Evolutionary conservation across 2,797 vertebrate species (phyloP), one percentile per base, ranked within the genome.

Genomic region (Lepilemur ruficaudatus): DNA sequence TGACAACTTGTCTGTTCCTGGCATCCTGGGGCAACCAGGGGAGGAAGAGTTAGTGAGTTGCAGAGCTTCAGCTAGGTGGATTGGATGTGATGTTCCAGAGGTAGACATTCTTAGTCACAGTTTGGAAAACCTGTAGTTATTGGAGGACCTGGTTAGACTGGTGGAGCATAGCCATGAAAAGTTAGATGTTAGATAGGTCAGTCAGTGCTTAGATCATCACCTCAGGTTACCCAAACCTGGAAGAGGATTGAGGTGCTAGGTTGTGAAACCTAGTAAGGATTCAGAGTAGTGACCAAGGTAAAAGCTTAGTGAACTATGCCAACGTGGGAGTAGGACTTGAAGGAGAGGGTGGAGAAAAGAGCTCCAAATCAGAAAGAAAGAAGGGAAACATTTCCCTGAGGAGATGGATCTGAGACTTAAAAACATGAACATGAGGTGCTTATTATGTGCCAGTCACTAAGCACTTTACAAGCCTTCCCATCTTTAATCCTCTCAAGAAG

Each of bases 401-500:
- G 41, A 96, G 92, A 92, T 87, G 48, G 10, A 55, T 85, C 67
- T 88, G 48, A 79, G 10, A 52, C 9, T 50, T 92, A 43, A 46
- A 88, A 91, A 63, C 25, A 18, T 84, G 22, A 93, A 59, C 11
- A 48, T 57, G 28, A 85, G 90, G 70, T 95, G 43, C 48, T 95
- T 95, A 92, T 97, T 95, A 96, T 38, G 22, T 87, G 25, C 17
- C 38, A 81, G 78, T 12, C 15, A 81, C 28, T 88, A 85, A 76
- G 50, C 59, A 57, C 20, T 97, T 97, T 95, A 96, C 22, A 96
- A 96, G 81, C 7, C 22, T 91, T 97, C 94, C 92, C 50, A 85
- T 38, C 75, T 97, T 97, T 97, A 96, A 97, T 96, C 94, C 48
- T 95, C 46, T 91, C 73, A 92, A 78, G 79, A 89, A 84, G 59